A percentile compares a stretch with the other conserved stretches of the same genome.
Conservation (phyloP, 1,140 invertebrate species). For the Bombus sibiricus region DNA sequence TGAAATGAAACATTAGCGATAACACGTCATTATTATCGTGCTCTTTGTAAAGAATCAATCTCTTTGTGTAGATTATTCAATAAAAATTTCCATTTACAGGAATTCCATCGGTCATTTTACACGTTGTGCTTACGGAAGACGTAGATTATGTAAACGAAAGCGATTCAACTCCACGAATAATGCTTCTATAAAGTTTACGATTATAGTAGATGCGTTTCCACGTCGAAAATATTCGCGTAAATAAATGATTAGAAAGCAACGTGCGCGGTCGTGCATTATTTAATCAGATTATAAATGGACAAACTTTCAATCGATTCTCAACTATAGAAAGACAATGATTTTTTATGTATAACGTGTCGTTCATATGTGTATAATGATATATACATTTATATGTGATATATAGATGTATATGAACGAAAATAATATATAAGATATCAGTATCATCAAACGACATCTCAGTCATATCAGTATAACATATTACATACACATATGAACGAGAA, state of each 20-base stretch:
- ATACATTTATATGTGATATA: too few relatives aligned
- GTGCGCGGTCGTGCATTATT: not conserved
- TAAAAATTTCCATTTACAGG: not conserved
- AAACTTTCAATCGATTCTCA: not conserved
- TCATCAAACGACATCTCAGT: too few relatives aligned
- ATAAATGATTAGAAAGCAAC: conserved; percentile 27
- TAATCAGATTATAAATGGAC: too few relatives aligned
- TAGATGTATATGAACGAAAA: too few relatives aligned
- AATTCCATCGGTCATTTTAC: not conserved
- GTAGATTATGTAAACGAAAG: conserved; percentile 14
- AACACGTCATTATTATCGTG: not conserved
- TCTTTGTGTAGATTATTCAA: too few relatives aligned
- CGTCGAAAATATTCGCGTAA: conserved; percentile 7
- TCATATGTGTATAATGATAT: too few relatives aligned
- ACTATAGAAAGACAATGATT: not conserved
- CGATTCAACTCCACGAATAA: not conserved
- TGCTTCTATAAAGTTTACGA: not conserved
- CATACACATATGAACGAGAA: not conserved
- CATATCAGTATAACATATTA: not conserved
- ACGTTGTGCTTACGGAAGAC: not conserved
- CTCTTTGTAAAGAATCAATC: not conserved
- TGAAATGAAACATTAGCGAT: not conserved
- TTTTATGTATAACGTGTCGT: not conserved
- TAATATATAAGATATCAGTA: too few relatives aligned
- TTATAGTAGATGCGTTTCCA: not conserved